Evolutionary conservation across 2,888 invertebrate species (phyloP).

Genomic region (Nipponacmea schrenckii): DNA sequence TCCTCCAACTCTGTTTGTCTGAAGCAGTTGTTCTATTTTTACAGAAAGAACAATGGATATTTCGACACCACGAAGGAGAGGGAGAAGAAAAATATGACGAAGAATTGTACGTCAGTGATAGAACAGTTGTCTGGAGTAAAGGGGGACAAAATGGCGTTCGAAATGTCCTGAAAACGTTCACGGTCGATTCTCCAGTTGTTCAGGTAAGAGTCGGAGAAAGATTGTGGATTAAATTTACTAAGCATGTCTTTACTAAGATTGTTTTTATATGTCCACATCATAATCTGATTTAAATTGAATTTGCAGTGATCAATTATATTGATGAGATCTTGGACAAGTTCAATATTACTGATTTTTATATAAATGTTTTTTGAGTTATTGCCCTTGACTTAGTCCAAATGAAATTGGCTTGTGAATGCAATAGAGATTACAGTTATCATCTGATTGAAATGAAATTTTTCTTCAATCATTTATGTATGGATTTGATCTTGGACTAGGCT

Average conservation of each 20-base stretch:
- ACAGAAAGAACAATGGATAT: slow-evolving; percentile 57
- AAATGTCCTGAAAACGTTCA: slow-evolving; percentile 76
- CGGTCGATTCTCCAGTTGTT: slow-evolving; percentile 83
- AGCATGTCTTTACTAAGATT: neutral
- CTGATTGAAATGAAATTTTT: too few species aligned
- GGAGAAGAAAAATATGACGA: slow-evolving; percentile 74
- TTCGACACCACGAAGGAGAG: slow-evolving; percentile 26
- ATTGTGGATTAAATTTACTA: too few species aligned
- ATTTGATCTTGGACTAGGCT: too few species aligned
- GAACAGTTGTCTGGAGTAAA: slow-evolving; percentile 82
- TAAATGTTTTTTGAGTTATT: too few species aligned
- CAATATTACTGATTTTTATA: too few species aligned
- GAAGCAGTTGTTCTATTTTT: neutral
- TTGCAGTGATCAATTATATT: neutral
- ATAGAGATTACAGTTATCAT: too few species aligned
- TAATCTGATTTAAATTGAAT: neutral
- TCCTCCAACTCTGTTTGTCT: too few species aligned
- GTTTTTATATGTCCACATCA: neutral
- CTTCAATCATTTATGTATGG: too few species aligned
- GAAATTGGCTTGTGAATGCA: too few species aligned
- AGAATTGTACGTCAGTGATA: slow-evolving; percentile 86
- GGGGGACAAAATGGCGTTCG: slow-evolving; percentile 63
- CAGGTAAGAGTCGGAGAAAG: slow-evolving; percentile 70
- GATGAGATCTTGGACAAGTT: too few species aligned
- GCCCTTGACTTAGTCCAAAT: too few species aligned